Base-by-base conservation (phyloP, 37 sponge, comb jelly and placozoan species). In the Aplysina aerophoba region DNA sequence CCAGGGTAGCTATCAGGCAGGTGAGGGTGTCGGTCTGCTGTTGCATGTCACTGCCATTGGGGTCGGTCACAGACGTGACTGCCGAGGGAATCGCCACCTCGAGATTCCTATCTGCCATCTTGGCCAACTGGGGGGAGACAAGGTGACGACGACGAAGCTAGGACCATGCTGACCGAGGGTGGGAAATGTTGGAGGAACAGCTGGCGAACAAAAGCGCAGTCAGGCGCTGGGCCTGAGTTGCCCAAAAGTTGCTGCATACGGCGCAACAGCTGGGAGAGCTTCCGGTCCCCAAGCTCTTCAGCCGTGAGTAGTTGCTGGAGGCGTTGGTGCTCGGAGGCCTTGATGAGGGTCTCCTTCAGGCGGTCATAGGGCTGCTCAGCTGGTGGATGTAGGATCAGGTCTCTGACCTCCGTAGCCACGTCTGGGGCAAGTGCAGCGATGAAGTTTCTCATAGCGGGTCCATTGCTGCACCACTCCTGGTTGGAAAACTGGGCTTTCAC, bases 401-500 rank as follows among this genome's bases (percentile, higher is more conserved):
- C 91, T 0, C 88, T 60, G 39, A 91, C 75, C 62, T 91, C 88
- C 15, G 85, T 81, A 22, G 88, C 91, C 15, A 84, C n/a, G 33
- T 90, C 91, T n/a, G 83, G 91, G 19, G 60, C 34, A 13, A 90
- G 80, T 0, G 87, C 84, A 78, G 63, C 54, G 25, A 88, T 36
- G 21, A 91, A 67, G 68, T 88, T 73, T 77, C 88, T 68, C 33
- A 85, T 88, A 33, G 81, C n/a, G n/a, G n/a, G n/a, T n/a, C 67
- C 61, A 57, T 57, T 89, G 86, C 15, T 77, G 36, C 11, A 28
- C 79, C 57, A 92, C 84, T 33, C 74, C 15, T 87, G 59, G 38
- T 87, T 89, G 63, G 72, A 53, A 53, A 92, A 92, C 57, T 86
- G 83, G 35, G 93, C 93, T 39, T 92, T 90, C 0, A 89, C 90